phyloP scores from a whole-genome alignment of 2,113 vertebrate species.

The Eubucco bourcierii region DNA sequence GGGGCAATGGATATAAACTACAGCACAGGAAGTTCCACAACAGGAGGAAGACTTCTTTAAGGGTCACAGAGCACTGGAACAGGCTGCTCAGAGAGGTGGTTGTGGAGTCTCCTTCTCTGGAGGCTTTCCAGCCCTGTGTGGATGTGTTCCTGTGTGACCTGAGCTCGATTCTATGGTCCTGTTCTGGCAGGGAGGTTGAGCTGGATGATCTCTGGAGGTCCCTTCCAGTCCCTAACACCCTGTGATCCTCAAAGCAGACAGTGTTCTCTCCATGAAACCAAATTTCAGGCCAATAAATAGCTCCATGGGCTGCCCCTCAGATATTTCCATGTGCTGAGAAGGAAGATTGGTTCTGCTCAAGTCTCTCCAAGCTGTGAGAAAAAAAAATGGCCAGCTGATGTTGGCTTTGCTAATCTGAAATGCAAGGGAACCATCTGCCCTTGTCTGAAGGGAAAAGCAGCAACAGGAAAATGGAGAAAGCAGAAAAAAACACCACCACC shows the following conservation, averaged over 20 bases:
- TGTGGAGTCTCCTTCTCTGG: too few species aligned
- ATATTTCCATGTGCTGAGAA: background rate
- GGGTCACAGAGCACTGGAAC: too few species aligned
- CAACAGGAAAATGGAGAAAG: background rate
- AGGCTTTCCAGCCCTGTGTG: too few species aligned
- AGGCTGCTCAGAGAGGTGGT: too few species aligned
- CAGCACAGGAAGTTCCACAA: too few species aligned
- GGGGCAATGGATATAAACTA: too few species aligned
- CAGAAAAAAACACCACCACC: background rate
- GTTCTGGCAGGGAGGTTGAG: too few species aligned
- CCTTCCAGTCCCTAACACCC: too few species aligned
- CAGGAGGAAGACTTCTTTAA: too few species aligned
- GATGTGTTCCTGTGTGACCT: too few species aligned
- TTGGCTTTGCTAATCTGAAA: background rate
- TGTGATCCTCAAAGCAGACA: background rate
- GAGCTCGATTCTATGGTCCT: too few species aligned
- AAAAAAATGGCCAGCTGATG: background rate
- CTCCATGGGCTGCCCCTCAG: background rate
- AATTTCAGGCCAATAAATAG: background rate
- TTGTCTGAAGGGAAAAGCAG: background rate
- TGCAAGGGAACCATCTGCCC: background rate
- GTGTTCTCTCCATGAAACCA: background rate
- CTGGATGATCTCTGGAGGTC: too few species aligned
- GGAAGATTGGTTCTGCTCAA: background rate
- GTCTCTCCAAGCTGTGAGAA: background rate